phyloP scores from a whole-genome alignment of 2,797 vertebrate species.

The Arremon aurantiirostris region DNA sequence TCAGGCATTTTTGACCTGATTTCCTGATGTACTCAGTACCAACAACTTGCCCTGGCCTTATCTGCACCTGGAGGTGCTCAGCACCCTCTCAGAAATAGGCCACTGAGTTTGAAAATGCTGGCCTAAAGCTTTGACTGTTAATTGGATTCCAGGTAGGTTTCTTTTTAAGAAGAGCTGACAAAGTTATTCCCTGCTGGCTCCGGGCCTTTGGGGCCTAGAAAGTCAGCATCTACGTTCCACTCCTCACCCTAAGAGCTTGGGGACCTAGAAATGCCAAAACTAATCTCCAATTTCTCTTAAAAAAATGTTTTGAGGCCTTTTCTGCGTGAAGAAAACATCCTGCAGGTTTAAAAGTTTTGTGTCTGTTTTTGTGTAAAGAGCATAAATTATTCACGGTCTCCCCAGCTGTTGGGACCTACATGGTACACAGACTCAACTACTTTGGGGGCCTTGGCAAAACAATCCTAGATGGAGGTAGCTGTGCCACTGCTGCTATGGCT shows the following conservation, averaged over 20 bases:
- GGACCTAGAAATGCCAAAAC: conserved; percentile 51
- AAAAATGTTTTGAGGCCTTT: conserved; percentile 31
- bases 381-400: conserved; percentile 31
- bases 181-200: conserved; percentile 60
- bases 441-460: not conserved
- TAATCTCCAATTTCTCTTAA: conserved; percentile 36
- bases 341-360: conserved; percentile 44
- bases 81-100: conserved; percentile 52
- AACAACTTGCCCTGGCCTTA: not conserved
- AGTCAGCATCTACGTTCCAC: conserved; percentile 17
- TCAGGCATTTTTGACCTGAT: conserved; percentile 27
- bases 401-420: not conserved
- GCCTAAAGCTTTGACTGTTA: conserved; percentile 61
- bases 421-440: not conserved
- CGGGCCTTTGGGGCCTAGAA: conserved; percentile 51
- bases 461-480: not conserved
- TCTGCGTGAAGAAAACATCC: conserved; percentile 41
- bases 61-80: conserved; percentile 21
- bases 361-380: conserved; percentile 17
- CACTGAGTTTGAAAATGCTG: conserved; percentile 57
- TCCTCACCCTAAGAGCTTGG: conserved; percentile 27
- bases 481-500: not conserved
- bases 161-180: conserved; percentile 48
- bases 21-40: conserved; percentile 19
- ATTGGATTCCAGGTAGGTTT: conserved; percentile 67